Percentiles rank a stretch among this genome's conserved stretches.
Evolutionary conservation across 2,113 vertebrate genomes (phyloP).

Genomic region (Asarcornis scutulata): DNA sequence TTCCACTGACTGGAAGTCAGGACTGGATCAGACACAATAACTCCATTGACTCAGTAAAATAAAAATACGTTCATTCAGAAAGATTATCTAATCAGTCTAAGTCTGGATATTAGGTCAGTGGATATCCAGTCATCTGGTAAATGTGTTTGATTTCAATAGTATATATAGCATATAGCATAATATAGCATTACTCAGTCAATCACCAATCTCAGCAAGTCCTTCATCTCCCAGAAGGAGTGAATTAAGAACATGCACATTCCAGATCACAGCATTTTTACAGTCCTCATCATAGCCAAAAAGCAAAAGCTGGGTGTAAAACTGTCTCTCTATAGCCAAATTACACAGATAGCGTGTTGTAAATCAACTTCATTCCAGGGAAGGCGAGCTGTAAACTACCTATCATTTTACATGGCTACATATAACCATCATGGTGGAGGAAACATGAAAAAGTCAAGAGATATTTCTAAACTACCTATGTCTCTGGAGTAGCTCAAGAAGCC

Average conservation of each 20-base stretch:
- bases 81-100: conserved; percentile 50
- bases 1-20: neutral
- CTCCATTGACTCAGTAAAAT: conserved; percentile 24
- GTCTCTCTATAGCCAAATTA: conserved; percentile 37
- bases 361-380: conserved; percentile 54
- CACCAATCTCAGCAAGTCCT: neutral
- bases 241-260: conserved; percentile 2
- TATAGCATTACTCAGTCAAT: neutral
- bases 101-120: conserved; percentile 31
- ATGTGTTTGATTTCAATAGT: too few species aligned
- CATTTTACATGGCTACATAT: conserved; percentile 1
- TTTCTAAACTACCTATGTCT: conserved; percentile 36
- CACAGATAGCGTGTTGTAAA: conserved; percentile 21
- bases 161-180: too few species aligned
- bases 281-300: neutral
- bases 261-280: conserved; percentile 34
- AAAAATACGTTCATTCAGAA: conserved; percentile 47
- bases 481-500: conserved; percentile 26
- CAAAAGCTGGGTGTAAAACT: conserved; percentile 48
- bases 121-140: neutral
- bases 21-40: conserved; percentile 8
- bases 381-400: conserved; percentile 38
- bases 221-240: conserved; percentile 10
- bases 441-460: conserved; percentile 65
- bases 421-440: conserved; percentile 34